These are phyloP conservation scores for Hydropsyche betteni DNA, from an alignment of 2,888 invertebrate genomes.

Conservation along the genomic window DNA sequence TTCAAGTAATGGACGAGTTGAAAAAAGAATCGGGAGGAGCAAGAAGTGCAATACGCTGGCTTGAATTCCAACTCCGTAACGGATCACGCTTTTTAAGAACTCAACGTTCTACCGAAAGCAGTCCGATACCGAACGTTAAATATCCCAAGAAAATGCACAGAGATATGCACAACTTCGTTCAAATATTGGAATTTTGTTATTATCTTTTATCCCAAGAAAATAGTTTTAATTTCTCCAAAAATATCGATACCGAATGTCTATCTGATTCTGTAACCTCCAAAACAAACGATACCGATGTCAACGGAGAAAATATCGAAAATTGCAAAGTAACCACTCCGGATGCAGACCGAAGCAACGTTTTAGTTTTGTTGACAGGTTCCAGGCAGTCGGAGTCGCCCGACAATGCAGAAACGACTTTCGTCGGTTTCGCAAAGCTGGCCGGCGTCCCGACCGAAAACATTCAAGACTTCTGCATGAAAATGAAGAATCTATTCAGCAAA, in stretches of 20 bases:
- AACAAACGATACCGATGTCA: slow-evolving; percentile 51
- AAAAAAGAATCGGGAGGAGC: slow-evolving; percentile 87
- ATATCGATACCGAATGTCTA: slow-evolving; percentile 35
- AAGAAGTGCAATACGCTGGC: slow-evolving; percentile 92
- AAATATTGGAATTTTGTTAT: slow-evolving; percentile 85
- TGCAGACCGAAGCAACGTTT: slow-evolving; percentile 56
- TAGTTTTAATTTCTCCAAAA: background rate
- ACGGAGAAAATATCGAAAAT: slow-evolving; percentile 3
- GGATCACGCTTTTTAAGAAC: slow-evolving; percentile 89
- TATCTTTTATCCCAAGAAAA: slow-evolving; percentile 66
- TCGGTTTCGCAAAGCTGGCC: slow-evolving; percentile 80
- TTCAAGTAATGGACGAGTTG: slow-evolving; percentile 86
- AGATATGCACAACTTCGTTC: slow-evolving; percentile 77
- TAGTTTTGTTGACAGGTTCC: slow-evolving; percentile 80
- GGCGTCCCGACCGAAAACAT: slow-evolving; percentile 86
- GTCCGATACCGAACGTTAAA: slow-evolving; percentile 76
- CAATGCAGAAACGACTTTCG: slow-evolving; percentile 75
- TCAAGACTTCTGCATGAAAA: slow-evolving; percentile 83
- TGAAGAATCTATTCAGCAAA: slow-evolving; percentile 75
- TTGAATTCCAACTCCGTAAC: slow-evolving; percentile 85
- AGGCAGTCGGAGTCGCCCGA: slow-evolving; percentile 60
- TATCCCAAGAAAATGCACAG: slow-evolving; percentile 79
- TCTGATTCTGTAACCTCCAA: slow-evolving; percentile 61
- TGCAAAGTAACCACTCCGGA: slow-evolving; percentile 53
- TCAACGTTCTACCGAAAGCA: slow-evolving; percentile 84